Conservation (phyloP, 2,113 vertebrate genomes). For the Anguilla japonica region DNA sequence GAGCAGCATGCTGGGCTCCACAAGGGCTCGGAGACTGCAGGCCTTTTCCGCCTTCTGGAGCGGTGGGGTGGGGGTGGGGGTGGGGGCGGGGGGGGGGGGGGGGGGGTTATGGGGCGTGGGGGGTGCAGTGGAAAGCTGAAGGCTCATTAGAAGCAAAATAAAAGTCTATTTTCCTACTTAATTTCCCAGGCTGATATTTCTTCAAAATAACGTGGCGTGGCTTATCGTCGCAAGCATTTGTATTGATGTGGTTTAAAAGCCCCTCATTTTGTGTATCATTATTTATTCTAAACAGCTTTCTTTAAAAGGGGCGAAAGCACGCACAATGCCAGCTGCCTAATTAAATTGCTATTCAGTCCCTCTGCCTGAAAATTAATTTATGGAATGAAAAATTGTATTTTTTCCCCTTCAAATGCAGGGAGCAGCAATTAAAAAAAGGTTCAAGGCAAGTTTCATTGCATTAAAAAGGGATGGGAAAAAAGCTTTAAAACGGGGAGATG, state of each 20-base stretch:
- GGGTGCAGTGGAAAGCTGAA: background rate
- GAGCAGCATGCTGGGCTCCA: background rate
- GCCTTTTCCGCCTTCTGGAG: background rate
- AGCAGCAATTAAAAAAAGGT: slow-evolving; percentile 66
- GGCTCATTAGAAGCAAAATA: slow-evolving; percentile 37
- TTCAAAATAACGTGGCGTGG: slow-evolving; percentile 29
- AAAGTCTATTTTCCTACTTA: slow-evolving; percentile 41
- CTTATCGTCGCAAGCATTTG: slow-evolving; percentile 28
- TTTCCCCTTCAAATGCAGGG: slow-evolving; percentile 41
- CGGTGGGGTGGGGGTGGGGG: background rate
- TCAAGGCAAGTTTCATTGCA: slow-evolving; percentile 66
- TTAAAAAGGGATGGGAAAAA: slow-evolving; percentile 32
- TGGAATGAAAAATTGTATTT: slow-evolving; percentile 39
- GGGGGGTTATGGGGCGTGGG: background rate
- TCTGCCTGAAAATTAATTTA: slow-evolving; percentile 47
- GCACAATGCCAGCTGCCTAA: slow-evolving; percentile 48
- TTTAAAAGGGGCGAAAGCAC: slow-evolving; percentile 33
- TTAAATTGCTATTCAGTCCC: slow-evolving; percentile 50
- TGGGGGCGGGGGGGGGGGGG: background rate
- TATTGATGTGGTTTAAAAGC: slow-evolving; percentile 39
- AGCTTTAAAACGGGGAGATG: slow-evolving; percentile 29
- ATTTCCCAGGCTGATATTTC: slow-evolving; percentile 45
- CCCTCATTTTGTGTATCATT: slow-evolving; percentile 40
- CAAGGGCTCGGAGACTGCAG: background rate
- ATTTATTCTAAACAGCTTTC: slow-evolving; percentile 55